Conservation (phyloP, 23 tunicate species). For the Trididemnum clinides region DNA sequence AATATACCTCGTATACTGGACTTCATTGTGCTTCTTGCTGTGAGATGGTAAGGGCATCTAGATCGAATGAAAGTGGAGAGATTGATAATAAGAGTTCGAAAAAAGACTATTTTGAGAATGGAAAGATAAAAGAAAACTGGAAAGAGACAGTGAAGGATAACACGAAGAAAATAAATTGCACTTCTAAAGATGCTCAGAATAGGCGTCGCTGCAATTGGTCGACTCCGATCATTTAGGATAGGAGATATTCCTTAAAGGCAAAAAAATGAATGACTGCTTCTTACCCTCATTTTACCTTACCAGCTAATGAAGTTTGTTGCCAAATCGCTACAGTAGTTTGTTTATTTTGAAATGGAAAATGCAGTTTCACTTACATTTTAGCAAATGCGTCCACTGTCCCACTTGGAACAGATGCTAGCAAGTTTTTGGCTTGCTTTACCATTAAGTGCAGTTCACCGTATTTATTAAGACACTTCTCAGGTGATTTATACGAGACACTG, state of each 20-base stretch:
- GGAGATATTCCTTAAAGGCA: not conserved
- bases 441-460: slow-evolving; percentile 54
- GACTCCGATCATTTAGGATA: not conserved
- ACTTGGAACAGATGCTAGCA: slow-evolving; percentile 23
- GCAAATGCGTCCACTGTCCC: slow-evolving; percentile 61
- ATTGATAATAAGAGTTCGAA: not conserved
- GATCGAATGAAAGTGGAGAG: not conserved
- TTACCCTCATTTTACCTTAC: not conserved
- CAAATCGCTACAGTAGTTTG: not conserved
- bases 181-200: not conserved
- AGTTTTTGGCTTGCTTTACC: slow-evolving; percentile 55
- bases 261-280: not conserved
- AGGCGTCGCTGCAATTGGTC: not conserved
- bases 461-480: not conserved
- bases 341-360: no score
- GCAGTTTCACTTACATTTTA: not conserved
- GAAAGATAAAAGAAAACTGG: not conserved
- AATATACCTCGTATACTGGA: no score
- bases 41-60: not conserved
- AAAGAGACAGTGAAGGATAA: not conserved
- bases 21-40: not conserved
- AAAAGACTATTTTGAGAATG: not conserved
- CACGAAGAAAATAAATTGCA: not conserved
- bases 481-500: slow-evolving; percentile 29
- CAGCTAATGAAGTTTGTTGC: not conserved